These are phyloP conservation scores for Ectropis crepuscularia DNA, from an alignment of 2,888 invertebrate genomes.

Conservation along the genomic window DNA sequence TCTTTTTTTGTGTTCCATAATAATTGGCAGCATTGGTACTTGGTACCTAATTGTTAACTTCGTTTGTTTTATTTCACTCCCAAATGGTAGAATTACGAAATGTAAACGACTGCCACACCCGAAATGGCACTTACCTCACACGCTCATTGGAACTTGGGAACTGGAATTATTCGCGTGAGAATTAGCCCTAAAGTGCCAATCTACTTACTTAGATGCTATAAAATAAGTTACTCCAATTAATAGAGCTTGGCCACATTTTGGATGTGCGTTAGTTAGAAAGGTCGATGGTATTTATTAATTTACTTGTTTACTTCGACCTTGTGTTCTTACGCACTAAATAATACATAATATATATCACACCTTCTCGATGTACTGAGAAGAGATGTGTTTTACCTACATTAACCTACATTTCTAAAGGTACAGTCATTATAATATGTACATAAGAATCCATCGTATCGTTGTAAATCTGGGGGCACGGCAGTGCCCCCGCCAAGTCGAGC, in stretches of 20 bases:
- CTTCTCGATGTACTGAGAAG: too few relatives aligned
- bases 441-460: too few relatives aligned
- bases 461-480: too few relatives aligned
- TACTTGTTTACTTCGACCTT: too few relatives aligned
- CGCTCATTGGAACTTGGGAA: conserved; percentile 15
- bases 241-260: conserved; percentile 6
- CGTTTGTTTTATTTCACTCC: neutral
- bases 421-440: too few relatives aligned
- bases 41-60: neutral
- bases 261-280: neutral
- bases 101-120: conserved; percentile 4
- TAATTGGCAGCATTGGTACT: too few relatives aligned
- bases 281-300: neutral
- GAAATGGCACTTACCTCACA: conserved; percentile 11
- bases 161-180: conserved; percentile 22
- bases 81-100: conserved; percentile 1
- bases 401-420: too few relatives aligned
- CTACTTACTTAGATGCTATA: conserved; percentile 4
- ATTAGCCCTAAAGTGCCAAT: conserved; percentile 10
- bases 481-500: too few relatives aligned
- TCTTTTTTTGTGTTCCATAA: too few relatives aligned
- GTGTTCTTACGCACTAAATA: too few relatives aligned
- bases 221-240: conserved; percentile 13
- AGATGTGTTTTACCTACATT: too few relatives aligned
- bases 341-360: too few relatives aligned